Percentiles rank a stretch among this genome's conserved stretches.
Conservation (phyloP, 2,888 invertebrate genomes). For the Leptinotarsa rubiginosa region DNA sequence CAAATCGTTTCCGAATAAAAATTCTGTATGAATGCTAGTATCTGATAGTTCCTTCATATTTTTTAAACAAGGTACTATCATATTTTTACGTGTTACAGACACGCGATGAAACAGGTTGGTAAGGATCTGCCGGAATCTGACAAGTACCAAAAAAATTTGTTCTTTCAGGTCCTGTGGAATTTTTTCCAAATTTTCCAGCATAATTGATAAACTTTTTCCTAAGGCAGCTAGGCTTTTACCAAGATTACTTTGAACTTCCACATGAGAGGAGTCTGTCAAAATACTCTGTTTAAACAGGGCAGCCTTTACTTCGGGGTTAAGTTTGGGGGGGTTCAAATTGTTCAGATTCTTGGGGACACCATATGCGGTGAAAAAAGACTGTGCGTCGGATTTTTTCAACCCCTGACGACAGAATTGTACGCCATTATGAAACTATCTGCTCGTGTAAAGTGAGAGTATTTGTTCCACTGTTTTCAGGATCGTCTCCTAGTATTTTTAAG, state of each 20-base stretch:
- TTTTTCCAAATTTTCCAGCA: constrained; percentile 21
- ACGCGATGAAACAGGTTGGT: constrained; percentile 40
- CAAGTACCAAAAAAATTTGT: constrained; percentile 11
- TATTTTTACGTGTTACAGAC: constrained; percentile 32
- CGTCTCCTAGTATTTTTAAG: constrained; percentile 29
- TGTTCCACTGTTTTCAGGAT: constrained; percentile 24
- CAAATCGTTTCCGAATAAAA: constrained; percentile 32
- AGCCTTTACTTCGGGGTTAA: constrained; percentile 22
- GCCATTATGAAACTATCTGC: constrained; percentile 24
- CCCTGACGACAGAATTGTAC: no score
- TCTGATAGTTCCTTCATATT: constrained; percentile 33
- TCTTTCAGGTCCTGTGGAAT: constrained; percentile 4
- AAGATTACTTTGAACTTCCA: constrained; percentile 23
- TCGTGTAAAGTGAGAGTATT: constrained; percentile 22
- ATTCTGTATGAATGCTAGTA: constrained; percentile 28
- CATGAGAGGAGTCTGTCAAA: constrained; percentile 17
- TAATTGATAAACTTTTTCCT: no score
- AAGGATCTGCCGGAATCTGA: constrained; percentile 27
- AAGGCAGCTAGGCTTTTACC: neutral
- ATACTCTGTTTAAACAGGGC: constrained; percentile 14
- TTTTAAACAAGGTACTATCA: constrained; percentile 30
- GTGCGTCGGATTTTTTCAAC: no score
- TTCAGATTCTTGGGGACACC: constrained; percentile 27
- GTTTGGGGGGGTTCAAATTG: constrained; percentile 13
- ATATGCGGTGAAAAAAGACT: constrained; percentile 10